Percentiles rank a stretch among this genome's conserved stretches.
Evolutionary conservation across 2,888 invertebrate genomes (phyloP).

Genomic region (Clostera curtula): DNA sequence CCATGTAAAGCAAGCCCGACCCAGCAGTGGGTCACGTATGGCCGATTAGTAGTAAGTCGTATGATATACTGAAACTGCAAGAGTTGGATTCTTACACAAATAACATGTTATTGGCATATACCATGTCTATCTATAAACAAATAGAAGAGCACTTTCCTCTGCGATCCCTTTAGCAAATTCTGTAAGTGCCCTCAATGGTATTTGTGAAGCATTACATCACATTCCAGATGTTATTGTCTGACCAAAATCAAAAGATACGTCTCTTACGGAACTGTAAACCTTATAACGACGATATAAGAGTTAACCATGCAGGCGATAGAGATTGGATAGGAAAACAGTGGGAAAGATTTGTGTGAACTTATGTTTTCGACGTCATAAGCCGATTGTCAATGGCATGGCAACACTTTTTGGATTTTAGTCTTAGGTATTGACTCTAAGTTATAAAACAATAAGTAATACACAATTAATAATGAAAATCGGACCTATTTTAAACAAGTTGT

Average conservation of each 20-base stretch:
- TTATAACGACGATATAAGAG: background rate
- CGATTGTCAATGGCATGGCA: slow-evolving; percentile 35
- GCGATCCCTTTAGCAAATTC: slow-evolving; percentile 8
- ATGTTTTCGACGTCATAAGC: slow-evolving; percentile 52
- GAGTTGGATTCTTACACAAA: too few relatives aligned
- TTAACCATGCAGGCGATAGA: background rate
- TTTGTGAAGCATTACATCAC: slow-evolving; percentile 54
- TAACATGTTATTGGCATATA: too few relatives aligned
- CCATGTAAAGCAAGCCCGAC: too few relatives aligned
- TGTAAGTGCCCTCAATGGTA: slow-evolving; percentile 21
- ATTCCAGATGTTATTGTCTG: slow-evolving; percentile 39
- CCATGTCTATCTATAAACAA: too few relatives aligned
- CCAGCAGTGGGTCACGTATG: too few relatives aligned
- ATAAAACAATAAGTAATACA: too few relatives aligned
- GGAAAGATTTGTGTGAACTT: slow-evolving; percentile 34
- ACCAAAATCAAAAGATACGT: slow-evolving; percentile 7
- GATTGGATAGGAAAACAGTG: slow-evolving; percentile 6
- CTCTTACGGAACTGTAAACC: slow-evolving; percentile 2
- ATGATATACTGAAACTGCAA: too few relatives aligned
- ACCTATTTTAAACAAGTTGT: too few relatives aligned
- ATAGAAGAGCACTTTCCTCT: slow-evolving; percentile 1
- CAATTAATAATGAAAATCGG: too few relatives aligned
- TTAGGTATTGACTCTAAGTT: background rate
- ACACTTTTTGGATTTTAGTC: slow-evolving; percentile 1
- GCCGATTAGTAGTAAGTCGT: too few relatives aligned